Evolutionary conservation across 1,140 invertebrate genomes (phyloP).

Genomic region (Drosophila truncata): DNA sequence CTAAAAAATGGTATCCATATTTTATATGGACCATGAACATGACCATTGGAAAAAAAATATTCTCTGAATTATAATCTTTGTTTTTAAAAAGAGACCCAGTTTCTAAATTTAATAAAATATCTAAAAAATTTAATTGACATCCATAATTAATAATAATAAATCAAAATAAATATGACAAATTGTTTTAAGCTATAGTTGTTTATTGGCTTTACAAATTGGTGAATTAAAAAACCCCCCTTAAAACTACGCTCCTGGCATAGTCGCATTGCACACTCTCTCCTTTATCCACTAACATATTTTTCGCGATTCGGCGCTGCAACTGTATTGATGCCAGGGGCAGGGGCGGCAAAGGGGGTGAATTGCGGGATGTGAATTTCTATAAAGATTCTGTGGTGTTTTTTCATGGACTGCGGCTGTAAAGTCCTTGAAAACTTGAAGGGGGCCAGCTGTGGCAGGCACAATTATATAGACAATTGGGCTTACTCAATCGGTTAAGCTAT

Average conservation of each 20-base stretch:
- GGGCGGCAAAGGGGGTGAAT: conserved; percentile 2
- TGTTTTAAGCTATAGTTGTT: too few species aligned
- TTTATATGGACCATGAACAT: too few species aligned
- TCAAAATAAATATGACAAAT: too few species aligned
- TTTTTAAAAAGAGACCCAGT: not conserved
- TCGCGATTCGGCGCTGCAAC: conserved; percentile 26
- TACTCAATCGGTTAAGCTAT: conserved; percentile 32
- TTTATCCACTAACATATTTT: conserved; percentile 41
- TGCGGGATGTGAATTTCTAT: conserved; percentile 35
- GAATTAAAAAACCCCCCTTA: not conserved
- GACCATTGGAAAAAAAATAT: too few species aligned
- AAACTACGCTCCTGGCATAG: not conserved
- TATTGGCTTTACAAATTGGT: not conserved
- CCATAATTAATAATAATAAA: too few species aligned
- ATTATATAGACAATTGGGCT: conserved; percentile 51
- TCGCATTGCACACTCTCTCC: conserved; percentile 19
- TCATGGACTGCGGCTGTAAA: conserved; percentile 27
- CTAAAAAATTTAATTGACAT: too few species aligned
- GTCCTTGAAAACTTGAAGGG: conserved; percentile 54
- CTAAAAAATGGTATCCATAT: too few species aligned
- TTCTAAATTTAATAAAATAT: too few species aligned
- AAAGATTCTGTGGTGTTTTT: conserved; percentile 42
- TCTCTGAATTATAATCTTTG: not conserved
- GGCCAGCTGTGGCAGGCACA: conserved; percentile 49
- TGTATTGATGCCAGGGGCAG: conserved; percentile 24